These are phyloP conservation scores for Mnemiopsis leidyi DNA, from an alignment of 37 sponge, comb jelly and placozoan genomes.

Conservation along the genomic window DNA sequence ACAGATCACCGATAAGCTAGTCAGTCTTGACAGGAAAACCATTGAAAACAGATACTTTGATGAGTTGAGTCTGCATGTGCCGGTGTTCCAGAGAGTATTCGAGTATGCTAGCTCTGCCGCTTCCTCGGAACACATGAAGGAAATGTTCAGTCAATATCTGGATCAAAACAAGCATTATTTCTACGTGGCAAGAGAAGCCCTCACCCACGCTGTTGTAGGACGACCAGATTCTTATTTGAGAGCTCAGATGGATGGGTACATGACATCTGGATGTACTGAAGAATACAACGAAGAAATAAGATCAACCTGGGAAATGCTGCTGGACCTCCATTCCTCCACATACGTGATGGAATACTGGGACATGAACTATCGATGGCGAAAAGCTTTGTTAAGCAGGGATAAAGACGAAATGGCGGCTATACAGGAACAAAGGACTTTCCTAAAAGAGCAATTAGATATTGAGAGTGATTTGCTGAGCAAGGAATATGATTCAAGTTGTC, in stretches of 20 bases:
- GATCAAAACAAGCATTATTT: not conserved
- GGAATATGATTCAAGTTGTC: not conserved
- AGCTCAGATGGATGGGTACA: not conserved
- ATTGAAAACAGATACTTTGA: constrained; percentile 1
- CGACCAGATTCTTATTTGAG: not conserved
- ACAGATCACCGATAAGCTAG: not conserved
- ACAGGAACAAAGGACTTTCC: not conserved
- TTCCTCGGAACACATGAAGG: not conserved
- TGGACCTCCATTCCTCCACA: not conserved
- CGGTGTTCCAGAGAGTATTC: not conserved
- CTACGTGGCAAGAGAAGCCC: not conserved
- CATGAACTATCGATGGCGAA: not conserved
- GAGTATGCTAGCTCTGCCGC: not conserved
- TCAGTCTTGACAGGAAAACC: not conserved
- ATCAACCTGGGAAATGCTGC: not conserved
- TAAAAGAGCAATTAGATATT: not conserved
- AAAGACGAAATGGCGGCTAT: not conserved
- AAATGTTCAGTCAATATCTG: not conserved
- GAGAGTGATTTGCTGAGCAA: not conserved
- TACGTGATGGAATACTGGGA: not conserved
- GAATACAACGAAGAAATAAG: not conserved
- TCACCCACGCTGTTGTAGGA: not conserved
- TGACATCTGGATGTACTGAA: not conserved
- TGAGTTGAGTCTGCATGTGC: not conserved
- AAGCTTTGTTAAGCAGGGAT: not conserved